Conservation (phyloP, 2,888 invertebrate species). For the Griposia aprilina region DNA sequence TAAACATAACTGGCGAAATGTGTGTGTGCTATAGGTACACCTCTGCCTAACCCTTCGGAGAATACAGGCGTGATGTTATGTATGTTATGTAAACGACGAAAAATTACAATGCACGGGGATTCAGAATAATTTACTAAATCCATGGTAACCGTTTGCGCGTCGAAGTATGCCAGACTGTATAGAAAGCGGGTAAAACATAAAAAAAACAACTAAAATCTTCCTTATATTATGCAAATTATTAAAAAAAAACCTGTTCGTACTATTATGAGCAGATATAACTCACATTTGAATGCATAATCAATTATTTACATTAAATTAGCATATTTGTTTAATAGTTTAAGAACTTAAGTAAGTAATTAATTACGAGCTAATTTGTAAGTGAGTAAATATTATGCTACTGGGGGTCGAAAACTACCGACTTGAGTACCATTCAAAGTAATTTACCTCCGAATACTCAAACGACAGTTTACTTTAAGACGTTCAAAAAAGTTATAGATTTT, state of each 20-base stretch:
- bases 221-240: constrained; percentile 1
- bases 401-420: no score
- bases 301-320: constrained; percentile 37
- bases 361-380: constrained; percentile 26
- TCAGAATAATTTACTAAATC: no score
- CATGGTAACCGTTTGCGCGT: no score
- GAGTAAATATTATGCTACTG: not conserved
- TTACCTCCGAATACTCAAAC: not conserved
- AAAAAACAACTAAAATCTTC: not conserved
- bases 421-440: not conserved
- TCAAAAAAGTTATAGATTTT: not conserved
- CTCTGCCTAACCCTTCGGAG: no score
- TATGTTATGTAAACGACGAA: no score
- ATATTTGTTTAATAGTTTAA: constrained; percentile 4
- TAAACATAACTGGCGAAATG: no score
- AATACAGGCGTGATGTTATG: no score
- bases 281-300: constrained; percentile 34
- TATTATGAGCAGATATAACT: not conserved
- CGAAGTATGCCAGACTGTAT: no score
- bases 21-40: no score
- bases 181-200: no score
- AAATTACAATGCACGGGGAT: no score
- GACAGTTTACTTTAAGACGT: not conserved
- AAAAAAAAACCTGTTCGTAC: constrained; percentile 8
- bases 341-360: constrained; percentile 13